phyloP scores from a whole-genome alignment of 2,113 vertebrate species.

The human (Homo sapiens) region DNA sequence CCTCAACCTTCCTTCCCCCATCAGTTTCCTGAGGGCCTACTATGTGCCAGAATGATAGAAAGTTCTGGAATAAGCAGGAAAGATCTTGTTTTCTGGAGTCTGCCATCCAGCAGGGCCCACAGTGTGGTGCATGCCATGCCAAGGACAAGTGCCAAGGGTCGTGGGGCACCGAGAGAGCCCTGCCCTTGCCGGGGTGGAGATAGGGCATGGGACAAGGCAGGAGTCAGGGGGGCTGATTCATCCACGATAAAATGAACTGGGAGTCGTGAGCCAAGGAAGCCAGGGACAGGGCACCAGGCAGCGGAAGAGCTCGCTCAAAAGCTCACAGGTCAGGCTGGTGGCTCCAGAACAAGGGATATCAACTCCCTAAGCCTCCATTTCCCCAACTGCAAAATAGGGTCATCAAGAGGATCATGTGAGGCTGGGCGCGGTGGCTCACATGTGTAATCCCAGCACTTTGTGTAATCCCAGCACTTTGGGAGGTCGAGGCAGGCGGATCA shows the following conservation, averaged over 20 bases:
- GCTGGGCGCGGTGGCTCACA: neutral
- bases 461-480: too few relatives aligned
- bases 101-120: too few relatives aligned
- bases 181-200: neutral
- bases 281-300: rapidly evolving
- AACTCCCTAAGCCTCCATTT: neutral
- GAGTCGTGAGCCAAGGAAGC: rapidly evolving
- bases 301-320: rapidly evolving
- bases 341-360: neutral
- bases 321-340: rapidly evolving
- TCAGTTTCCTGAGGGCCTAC: neutral
- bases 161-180: rapidly evolving
- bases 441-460: too few relatives aligned
- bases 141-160: neutral
- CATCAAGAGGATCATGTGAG: neutral
- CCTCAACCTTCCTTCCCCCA: neutral
- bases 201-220: too few relatives aligned
- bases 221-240: rapidly evolving
- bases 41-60: neutral
- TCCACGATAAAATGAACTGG: neutral
- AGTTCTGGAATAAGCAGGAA: neutral
- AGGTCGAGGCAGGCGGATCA: too few relatives aligned
- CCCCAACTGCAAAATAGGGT: neutral
- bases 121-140: neutral
- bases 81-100: neutral